A percentile compares a stretch with the other conserved stretches of the same genome.
Evolutionary conservation across 2,888 invertebrate species (phyloP).

Genomic region (Melanotus villosus): DNA sequence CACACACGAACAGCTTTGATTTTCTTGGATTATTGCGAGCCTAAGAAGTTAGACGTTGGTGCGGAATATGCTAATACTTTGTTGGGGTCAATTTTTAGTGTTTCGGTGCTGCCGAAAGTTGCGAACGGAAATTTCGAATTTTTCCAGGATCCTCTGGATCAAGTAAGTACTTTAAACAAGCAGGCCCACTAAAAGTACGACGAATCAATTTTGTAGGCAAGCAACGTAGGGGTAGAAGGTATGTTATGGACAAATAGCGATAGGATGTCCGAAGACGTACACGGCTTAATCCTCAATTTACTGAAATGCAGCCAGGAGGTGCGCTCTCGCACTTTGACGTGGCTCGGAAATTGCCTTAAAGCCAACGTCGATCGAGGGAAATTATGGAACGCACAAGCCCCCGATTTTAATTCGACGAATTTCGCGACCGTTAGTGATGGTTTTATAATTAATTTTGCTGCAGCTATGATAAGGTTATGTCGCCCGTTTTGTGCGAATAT

Average conservation of each 20-base stretch:
- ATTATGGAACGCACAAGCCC: slow-evolving; percentile 83
- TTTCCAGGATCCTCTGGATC: slow-evolving; percentile 82
- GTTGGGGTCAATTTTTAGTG: slow-evolving; percentile 81
- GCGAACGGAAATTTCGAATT: slow-evolving; percentile 79
- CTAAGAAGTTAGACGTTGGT: slow-evolving; percentile 75
- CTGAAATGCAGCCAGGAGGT: slow-evolving; percentile 79
- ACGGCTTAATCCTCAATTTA: slow-evolving; percentile 79
- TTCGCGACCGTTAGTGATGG: slow-evolving; percentile 83
- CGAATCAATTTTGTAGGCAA: slow-evolving; percentile 72
- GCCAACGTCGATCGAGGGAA: slow-evolving; percentile 84
- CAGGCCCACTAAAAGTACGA: not conserved
- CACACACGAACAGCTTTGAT: slow-evolving; percentile 73
- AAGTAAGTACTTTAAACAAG: slow-evolving; percentile 66
- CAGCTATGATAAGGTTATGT: slow-evolving; percentile 84
- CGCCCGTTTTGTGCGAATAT: slow-evolving; percentile 81
- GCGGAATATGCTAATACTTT: slow-evolving; percentile 81
- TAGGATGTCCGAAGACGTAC: slow-evolving; percentile 76
- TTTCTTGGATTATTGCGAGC: slow-evolving; percentile 77
- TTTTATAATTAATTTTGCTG: slow-evolving; percentile 89
- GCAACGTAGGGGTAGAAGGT: slow-evolving; percentile 73
- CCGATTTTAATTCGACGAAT: slow-evolving; percentile 71
- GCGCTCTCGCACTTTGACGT: slow-evolving; percentile 78
- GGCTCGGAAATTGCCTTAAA: slow-evolving; percentile 86
- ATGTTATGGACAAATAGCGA: slow-evolving; percentile 82
- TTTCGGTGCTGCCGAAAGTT: slow-evolving; percentile 84